Base-by-base conservation (phyloP, 2,888 invertebrate species). In the Flexamia atlantica region DNA sequence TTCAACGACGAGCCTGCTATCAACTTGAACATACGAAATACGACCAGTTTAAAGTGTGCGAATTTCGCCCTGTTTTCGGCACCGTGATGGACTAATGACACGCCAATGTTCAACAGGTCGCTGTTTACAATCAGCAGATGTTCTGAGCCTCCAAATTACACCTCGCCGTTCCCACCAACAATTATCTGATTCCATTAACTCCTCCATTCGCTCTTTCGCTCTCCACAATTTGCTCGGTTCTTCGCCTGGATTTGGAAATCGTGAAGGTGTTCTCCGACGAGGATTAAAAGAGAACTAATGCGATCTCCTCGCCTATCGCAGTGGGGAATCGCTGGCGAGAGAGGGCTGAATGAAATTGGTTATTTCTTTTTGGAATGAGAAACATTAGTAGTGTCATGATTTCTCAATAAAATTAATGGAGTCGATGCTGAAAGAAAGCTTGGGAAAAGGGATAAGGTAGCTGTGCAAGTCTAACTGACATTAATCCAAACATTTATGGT, bases 111-210 rank as follows among this genome's bases (percentile, higher is more conserved):
- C 28, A 28, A 28, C 64, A 64, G 72, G n/a, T 10, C 14, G 14
- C 9, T 72, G 17, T 72, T 72, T 72, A 72, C 72, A 4, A 1
- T 40, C 40, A 28, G 1, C n/a, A 36, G 36, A 68, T 68, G 72
- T 72, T 30, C 30, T 4, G 14, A 14, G 64, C 17, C 28, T 28
- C 28, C 64, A 30, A 64, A 64, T 64, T 28, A 64, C 64, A 14
- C 30, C 64, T 28, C 64, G 64, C 57, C 57, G 14, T 30, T 60
- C 60, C 9, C 68, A 12, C 20, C 23, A 7, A 28, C 76, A 50
- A 76, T 76, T 76, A 76, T 76, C 76, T 50, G 50, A 76, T 76
- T 76, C 76, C 28, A 76, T 76, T 50, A 76, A 76, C 76, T 50
- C 14, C 74, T 12, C 17, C 1, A 12, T 17, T n/a, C 32, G 42